These are phyloP conservation scores for Erebia epiphron DNA, from an alignment of 2,888 invertebrate genomes.

Conservation along the genomic window DNA sequence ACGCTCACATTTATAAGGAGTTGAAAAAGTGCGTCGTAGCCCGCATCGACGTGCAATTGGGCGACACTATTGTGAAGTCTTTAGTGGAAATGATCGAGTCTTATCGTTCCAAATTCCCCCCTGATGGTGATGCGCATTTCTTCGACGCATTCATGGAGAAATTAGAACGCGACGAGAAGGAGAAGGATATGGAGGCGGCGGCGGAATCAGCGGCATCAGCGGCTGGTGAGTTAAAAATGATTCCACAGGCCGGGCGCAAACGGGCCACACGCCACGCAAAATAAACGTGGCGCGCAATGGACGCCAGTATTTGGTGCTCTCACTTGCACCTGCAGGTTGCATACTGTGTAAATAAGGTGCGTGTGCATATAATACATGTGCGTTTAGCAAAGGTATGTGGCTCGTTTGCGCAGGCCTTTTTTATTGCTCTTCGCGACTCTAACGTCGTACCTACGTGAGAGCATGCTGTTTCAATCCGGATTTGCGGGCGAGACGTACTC, in stretches of 20 bases:
- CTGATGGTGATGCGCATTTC: conserved; percentile 31
- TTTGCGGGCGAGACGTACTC: no score
- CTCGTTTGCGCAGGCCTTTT: no score
- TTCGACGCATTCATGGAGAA: conserved; percentile 35
- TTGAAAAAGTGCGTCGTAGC: conserved; percentile 42
- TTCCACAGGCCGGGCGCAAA: background rate
- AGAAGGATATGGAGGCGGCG: background rate
- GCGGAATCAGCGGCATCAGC: background rate
- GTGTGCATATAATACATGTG: no score
- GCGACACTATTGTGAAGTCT: conserved; percentile 28
- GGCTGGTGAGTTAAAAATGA: conserved; percentile 10
- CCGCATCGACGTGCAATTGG: conserved; percentile 44
- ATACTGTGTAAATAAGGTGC: background rate
- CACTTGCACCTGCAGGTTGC: no score
- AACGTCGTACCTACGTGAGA: no score
- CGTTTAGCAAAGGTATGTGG: no score
- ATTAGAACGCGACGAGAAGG: conserved; percentile 23
- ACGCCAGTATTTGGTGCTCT: background rate
- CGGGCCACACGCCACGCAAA: background rate
- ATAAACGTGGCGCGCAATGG: background rate
- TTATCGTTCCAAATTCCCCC: conserved; percentile 40
- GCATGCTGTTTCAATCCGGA: no score
- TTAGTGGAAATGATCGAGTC: conserved; percentile 28
- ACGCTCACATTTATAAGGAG: conserved; percentile 12
- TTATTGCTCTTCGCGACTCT: no score